These are phyloP conservation scores for Nesogale talazaci DNA, from an alignment of 2,113 vertebrate species.

Conservation along the genomic window DNA sequence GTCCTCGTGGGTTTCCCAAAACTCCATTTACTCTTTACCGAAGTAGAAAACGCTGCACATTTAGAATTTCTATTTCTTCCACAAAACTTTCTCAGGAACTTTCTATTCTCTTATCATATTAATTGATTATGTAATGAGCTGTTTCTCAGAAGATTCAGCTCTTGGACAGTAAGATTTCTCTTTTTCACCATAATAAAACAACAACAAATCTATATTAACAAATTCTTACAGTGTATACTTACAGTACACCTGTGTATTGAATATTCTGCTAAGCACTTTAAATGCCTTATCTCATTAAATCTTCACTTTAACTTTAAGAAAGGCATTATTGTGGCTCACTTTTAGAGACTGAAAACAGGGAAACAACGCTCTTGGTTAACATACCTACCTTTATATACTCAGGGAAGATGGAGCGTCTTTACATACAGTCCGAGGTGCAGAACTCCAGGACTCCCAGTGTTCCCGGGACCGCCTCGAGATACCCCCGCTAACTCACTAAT, in stretches of 20 bases:
- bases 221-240: not conserved
- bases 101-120: not conserved
- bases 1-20: no score
- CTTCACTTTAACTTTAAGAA: constrained; percentile 9
- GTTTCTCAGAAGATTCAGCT: not conserved
- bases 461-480: no score
- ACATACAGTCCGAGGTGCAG: accelerated
- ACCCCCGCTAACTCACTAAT: no score
- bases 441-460: not conserved
- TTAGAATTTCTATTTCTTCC: not conserved
- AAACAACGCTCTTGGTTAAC: not conserved
- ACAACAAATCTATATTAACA: not conserved
- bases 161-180: not conserved
- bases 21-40: no score
- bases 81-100: not conserved
- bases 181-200: not conserved
- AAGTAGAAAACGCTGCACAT: no score
- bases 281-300: not conserved
- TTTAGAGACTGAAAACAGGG: not conserved
- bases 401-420: not conserved
- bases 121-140: not conserved
- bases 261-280: not conserved
- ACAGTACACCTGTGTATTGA: not conserved
- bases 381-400: not conserved
- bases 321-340: not conserved